These are phyloP conservation scores for Neelides folsomi DNA, from an alignment of 2,888 invertebrate species.

Conservation along the genomic window DNA sequence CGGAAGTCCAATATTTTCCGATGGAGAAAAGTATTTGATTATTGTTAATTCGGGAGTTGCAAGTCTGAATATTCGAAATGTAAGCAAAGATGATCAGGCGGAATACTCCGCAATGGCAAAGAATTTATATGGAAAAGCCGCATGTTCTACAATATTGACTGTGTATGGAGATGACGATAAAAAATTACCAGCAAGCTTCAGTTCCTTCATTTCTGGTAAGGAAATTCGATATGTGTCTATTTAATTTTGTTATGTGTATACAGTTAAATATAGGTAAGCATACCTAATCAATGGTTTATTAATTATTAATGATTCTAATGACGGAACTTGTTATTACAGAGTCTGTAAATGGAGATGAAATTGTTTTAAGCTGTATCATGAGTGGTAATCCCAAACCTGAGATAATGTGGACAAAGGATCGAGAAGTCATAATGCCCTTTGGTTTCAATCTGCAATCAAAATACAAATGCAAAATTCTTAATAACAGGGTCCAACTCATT, in stretches of 20 bases:
- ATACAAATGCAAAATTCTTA: conserved; percentile 4
- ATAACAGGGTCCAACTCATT: conserved; percentile 9
- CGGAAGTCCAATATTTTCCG: conserved; percentile 10
- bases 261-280: no score
- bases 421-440: conserved; percentile 5
- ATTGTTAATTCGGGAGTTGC: conserved; percentile 10
- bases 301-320: no score
- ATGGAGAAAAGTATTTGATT: conserved; percentile 6
- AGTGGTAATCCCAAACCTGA: conserved; percentile 11
- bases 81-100: conserved; percentile 11
- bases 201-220: neutral
- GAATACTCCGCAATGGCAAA: conserved; percentile 10
- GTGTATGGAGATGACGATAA: conserved; percentile 5
- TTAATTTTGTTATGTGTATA: no score
- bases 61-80: conserved; percentile 9
- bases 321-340: conserved; percentile 4
- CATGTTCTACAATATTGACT: conserved; percentile 1
- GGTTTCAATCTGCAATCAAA: neutral
- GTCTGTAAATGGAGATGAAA: conserved; percentile 10
- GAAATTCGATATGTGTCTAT: no score
- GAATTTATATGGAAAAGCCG: conserved; percentile 8
- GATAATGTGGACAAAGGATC: conserved; percentile 11
- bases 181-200: conserved; percentile 3
- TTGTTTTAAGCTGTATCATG: conserved; percentile 12
- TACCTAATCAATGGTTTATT: no score